A percentile compares a stretch with the other conserved stretches of the same genome.
Evolutionary conservation across 1,140 invertebrate species (phyloP).

Genomic region (Acarapis woodi): DNA sequence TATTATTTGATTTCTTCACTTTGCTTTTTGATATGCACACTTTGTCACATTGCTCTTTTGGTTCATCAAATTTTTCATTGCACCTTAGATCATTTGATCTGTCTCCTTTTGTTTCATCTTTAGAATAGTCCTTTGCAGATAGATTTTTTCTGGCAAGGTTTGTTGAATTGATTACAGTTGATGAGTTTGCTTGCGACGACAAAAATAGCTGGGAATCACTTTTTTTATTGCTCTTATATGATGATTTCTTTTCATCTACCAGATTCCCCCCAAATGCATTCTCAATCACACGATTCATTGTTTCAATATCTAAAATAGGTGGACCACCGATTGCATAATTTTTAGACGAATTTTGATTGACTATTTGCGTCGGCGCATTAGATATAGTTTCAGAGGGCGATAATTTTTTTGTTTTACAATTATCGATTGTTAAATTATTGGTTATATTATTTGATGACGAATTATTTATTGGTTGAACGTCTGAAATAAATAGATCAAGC

Average conservation of each 20-base stretch:
- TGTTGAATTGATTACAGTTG: not conserved
- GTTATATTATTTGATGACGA: not conserved
- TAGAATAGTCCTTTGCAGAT: too few relatives aligned
- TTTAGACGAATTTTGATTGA: not conserved
- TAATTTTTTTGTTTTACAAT: not conserved
- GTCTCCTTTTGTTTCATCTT: not conserved
- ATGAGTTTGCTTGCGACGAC: not conserved
- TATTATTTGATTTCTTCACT: not conserved
- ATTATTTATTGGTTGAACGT: too few relatives aligned
- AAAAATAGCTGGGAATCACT: not conserved
- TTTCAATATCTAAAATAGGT: slow-evolving; percentile 7
- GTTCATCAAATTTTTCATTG: not conserved
- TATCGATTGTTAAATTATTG: not conserved
- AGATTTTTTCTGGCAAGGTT: too few relatives aligned
- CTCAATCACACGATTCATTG: slow-evolving; percentile 9
- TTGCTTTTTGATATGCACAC: not conserved
- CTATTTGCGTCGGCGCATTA: not conserved
- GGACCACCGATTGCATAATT: slow-evolving; percentile 1
- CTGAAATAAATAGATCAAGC: not conserved
- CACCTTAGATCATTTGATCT: not conserved
- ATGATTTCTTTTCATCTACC: not conserved
- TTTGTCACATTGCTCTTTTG: not conserved
- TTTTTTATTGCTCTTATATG: not conserved
- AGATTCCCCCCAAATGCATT: slow-evolving; percentile 4
- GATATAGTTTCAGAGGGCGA: slow-evolving; percentile 1